phyloP scores from a whole-genome alignment of 2,797 vertebrate species.

The Falco peregrinus region DNA sequence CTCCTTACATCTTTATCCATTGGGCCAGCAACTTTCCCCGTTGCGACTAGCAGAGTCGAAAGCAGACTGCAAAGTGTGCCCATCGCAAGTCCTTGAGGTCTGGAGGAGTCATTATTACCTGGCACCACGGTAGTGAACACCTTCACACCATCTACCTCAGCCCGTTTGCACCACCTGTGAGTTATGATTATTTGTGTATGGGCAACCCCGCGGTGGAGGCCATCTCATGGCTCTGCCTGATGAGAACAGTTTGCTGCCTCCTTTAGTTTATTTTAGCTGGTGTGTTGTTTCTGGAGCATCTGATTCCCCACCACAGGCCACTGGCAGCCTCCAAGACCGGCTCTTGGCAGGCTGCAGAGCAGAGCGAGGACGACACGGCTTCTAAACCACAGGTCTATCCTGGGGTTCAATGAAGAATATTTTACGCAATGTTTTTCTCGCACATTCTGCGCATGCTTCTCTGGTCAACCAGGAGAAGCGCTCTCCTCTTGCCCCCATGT shows the following conservation, averaged over 20 bases:
- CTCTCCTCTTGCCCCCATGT: neutral
- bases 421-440: neutral
- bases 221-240: fast-evolving
- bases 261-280: neutral
- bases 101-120: neutral
- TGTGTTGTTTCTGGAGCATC: neutral
- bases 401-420: neutral
- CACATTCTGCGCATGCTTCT: neutral
- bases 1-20: neutral
- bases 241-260: neutral
- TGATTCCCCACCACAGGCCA: too few species aligned
- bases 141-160: neutral
- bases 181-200: fast-evolving
- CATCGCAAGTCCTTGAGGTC: neutral
- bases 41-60: neutral
- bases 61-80: fast-evolving
- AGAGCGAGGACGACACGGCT: fast-evolving
- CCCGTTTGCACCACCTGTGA: fast-evolving
- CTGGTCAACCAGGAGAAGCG: neutral
- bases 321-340: neutral
- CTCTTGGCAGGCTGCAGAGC: neutral
- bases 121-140: fast-evolving
- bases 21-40: neutral
- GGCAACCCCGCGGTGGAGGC: neutral
- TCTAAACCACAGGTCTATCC: neutral